These are phyloP conservation scores for Pseudopodoces humilis DNA, from an alignment of 2,113 vertebrate species.

Conservation along the genomic window DNA sequence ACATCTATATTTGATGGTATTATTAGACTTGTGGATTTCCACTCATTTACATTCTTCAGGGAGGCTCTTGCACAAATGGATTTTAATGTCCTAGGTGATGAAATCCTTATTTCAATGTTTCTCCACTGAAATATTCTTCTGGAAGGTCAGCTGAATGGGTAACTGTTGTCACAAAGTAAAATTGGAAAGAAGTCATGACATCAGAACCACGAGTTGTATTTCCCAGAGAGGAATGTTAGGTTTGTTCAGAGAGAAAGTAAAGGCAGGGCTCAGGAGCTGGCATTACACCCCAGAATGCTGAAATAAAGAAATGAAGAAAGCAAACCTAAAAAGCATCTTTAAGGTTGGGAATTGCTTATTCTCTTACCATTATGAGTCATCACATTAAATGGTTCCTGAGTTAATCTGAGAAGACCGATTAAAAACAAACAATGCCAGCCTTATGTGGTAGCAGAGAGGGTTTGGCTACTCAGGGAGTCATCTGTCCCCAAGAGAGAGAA, in stretches of 20 bases:
- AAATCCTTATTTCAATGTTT: background rate
- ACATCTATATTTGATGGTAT: background rate
- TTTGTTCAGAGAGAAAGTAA: background rate
- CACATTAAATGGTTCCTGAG: background rate
- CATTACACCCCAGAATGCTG: background rate
- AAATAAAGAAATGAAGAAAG: background rate
- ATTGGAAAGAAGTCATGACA: background rate
- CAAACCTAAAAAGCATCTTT: background rate
- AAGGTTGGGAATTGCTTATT: background rate
- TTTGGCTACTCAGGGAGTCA: background rate
- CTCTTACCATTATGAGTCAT: accelerated
- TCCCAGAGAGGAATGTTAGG: background rate
- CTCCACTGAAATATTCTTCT: background rate
- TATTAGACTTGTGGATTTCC: background rate
- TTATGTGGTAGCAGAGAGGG: background rate
- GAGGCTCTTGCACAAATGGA: background rate
- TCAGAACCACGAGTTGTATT: background rate
- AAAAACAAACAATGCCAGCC: background rate
- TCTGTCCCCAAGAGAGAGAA: background rate
- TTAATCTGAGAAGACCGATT: background rate
- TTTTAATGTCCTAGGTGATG: background rate
- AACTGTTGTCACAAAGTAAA: background rate
- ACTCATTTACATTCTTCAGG: background rate
- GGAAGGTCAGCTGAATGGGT: background rate
- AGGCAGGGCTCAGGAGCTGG: background rate